Percentiles rank a stretch among this genome's conserved stretches.
Evolutionary conservation across 1,140 invertebrate species (phyloP).

Genomic region (Drosophila dunni): DNA sequence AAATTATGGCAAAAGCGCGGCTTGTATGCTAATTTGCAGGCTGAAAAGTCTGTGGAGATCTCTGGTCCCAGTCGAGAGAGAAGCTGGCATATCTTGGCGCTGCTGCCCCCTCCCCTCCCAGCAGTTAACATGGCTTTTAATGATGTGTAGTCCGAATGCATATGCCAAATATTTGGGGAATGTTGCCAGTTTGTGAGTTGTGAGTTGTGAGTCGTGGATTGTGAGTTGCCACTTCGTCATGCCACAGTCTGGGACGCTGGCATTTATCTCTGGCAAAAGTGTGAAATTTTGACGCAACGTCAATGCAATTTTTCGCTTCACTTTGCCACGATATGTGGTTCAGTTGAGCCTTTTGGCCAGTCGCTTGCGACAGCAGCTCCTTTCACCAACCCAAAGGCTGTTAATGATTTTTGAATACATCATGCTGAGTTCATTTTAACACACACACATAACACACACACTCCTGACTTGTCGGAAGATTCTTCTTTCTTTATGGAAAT

Average conservation of each 20-base stretch:
- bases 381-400: conserved; percentile 51
- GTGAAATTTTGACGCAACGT: conserved; percentile 82
- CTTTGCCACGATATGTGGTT: conserved; percentile 75
- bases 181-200: conserved; percentile 28
- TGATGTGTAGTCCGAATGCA: conserved; percentile 59
- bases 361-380: conserved; percentile 30
- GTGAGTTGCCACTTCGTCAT: conserved; percentile 27
- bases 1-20: conserved; percentile 81
- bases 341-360: conserved; percentile 30
- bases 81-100: conserved; percentile 10
- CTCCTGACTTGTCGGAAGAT: conserved; percentile 50
- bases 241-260: conserved; percentile 39
- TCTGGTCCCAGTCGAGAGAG: conserved; percentile 2
- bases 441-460: conserved; percentile 33
- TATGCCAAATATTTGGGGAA: conserved; percentile 76
- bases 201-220: neutral
- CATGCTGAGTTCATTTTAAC: conserved; percentile 68
- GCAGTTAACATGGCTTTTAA: conserved; percentile 70
- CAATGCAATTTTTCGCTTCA: conserved; percentile 77
- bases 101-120: conserved; percentile 22
- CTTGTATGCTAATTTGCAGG: conserved; percentile 76
- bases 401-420: conserved; percentile 79
- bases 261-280: conserved; percentile 75
- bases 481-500: conserved; percentile 33
- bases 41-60: neutral